Evolutionary conservation across 2,797 vertebrate species (phyloP), one percentile per base, ranked within the genome.

Genomic region (Sebastiscus tertius): DNA sequence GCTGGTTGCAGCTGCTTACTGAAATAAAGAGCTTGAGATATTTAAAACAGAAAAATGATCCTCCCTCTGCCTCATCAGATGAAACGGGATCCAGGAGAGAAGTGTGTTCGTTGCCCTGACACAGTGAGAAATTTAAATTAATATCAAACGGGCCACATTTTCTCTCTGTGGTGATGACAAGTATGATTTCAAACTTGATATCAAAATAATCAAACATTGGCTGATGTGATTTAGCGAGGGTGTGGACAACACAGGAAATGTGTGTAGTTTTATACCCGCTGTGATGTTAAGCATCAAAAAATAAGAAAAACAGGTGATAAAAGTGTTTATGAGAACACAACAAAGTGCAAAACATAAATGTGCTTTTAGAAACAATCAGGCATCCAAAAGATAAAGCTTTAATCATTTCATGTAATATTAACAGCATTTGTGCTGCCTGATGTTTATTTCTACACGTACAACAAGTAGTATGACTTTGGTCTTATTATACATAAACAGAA

Each of bases 11-110:
- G 88, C 88, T 86, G 91, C 83, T 80, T 52, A 79, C 81, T 81
- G 72, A 87, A 88, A 84, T 85, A 63, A 82, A 90, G 67, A 73
- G 69, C 75, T 66, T 10, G 56, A 84, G 89, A 89, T 91, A 86
- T 90, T 90, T 86, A 77, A 86, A 89, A 87, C 54, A 80, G 83
- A 67, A 87, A 91, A 82, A 71, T 13, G 80, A 91, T 88, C 88
- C 77, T 20, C 58, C 66, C 24, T 62, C 29, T 76, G 79, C 87
- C 64, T 80, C 79, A 77, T 79, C 49, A 54, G 46, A 75, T 68
- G 90, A 76, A 89, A 90, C 6, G 1, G 29, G 77, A 90, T 80
- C 87, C 72, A 33, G 60, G 39, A 63, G 36, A 58, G 59, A 66
- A 54, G 56, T 39, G 67, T 24, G 61, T 54, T 59, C 61, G 52